Evolutionary conservation across 2,113 vertebrate genomes (phyloP).

Genomic region (Microtus ochrogaster): DNA sequence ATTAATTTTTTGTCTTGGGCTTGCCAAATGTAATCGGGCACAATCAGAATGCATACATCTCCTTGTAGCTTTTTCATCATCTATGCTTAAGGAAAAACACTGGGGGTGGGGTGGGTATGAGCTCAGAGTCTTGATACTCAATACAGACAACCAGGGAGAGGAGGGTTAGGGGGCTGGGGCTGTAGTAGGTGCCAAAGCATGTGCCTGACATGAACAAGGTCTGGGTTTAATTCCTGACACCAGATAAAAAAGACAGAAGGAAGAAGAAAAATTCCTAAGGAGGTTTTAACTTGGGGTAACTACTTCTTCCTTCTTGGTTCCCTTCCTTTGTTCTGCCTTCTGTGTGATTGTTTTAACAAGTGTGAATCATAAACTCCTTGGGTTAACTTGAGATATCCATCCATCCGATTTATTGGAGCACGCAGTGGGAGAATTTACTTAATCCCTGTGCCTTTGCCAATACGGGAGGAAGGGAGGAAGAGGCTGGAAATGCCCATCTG

Average conservation of each 20-base stretch:
- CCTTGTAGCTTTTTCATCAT: slow-evolving; percentile 46
- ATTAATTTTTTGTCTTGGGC: slow-evolving; percentile 81
- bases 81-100: not conserved
- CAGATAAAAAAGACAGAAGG: not conserved
- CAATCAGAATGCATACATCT: slow-evolving; percentile 58
- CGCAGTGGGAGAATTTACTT: not conserved
- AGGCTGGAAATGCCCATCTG: not conserved
- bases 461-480: not conserved
- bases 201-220: not conserved
- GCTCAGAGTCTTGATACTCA: slow-evolving; percentile 55
- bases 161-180: not conserved
- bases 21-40: slow-evolving; percentile 79
- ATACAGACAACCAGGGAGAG: slow-evolving; percentile 64
- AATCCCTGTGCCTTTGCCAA: not conserved
- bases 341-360: not conserved
- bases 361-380: not conserved
- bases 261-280: not conserved
- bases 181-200: not conserved
- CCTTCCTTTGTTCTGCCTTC: slow-evolving; percentile 45
- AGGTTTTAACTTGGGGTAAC: slow-evolving; percentile 48
- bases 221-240: not conserved
- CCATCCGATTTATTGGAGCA: not conserved
- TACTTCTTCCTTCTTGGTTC: not conserved
- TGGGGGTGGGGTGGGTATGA: not conserved
- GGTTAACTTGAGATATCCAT: slow-evolving; percentile 48